Evolutionary conservation across 2,797 vertebrate genomes (phyloP), one percentile per base, ranked within the genome.

Genomic region (Sebastiscus tertius): DNA sequence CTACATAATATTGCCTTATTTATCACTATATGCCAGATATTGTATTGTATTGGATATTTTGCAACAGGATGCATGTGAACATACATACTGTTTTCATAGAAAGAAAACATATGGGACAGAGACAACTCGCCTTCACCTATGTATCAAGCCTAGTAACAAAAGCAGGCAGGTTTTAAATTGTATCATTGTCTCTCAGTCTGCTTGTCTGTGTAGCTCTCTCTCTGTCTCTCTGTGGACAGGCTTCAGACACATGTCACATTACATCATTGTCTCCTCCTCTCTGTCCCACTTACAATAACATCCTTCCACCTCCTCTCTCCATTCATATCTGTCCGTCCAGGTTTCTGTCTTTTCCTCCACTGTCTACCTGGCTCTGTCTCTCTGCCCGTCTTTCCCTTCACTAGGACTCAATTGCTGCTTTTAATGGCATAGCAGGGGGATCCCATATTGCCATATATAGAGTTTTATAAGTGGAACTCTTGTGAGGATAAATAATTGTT

Each of bases 221-320:
- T 5, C 31, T 60, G 8, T 72, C 11, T 83, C 68, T 79, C 63
- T 62, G 55, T 63, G 56, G 67, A 80, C 71, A 55, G 58, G 24
- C 33, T 75, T 87, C 77, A 52, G 77, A 71, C 66, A 71, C 66
- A 80, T 31, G 59, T 82, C 80, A 78, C 61, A 39, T 59, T 46
- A 33, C 74, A 84, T 83, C 71, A 58, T 27, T n/a, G 42, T 80
- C 81, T 67, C 59, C 81, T 67, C 59, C 24, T 73, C 61, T 84
- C 67, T 83, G 77, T 87, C 70, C 70, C 24, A 69, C 68, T 82
- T 60, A 46, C 54, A 77, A 16, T 72, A 71, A 66, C 54, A 29
- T 59, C 34, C 5, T 33, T 49, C 67, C 36, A 59, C 36, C 39
- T 66, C 26, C 31, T 68, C 66, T 56, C 39, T 69, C 14, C n/a